Base-by-base conservation (phyloP, 1,140 invertebrate species). In the Aphaenogaster rudis region DNA sequence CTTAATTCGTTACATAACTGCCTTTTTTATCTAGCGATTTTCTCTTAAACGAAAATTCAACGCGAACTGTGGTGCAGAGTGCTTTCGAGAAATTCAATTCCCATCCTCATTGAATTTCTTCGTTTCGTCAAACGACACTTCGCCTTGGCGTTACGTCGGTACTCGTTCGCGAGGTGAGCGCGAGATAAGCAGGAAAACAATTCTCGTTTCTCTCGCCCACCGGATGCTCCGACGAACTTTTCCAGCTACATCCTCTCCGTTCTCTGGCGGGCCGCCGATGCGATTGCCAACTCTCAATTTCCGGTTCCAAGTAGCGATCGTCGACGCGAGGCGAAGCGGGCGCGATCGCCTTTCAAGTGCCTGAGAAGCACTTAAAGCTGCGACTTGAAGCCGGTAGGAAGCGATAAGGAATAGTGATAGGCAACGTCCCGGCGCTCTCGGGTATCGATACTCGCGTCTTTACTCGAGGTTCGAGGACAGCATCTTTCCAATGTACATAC, bases 221-320 rank as follows among this genome's bases (percentile, higher is more conserved):
- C 42, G 80, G 80, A 82, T 82, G 69, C 57, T 61, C 54, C 28
- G 28, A 61, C 80, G 67, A 84, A 84, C 69, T 84, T 76, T 84
- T 84, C 66, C 21, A 84, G 72, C 69, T 76, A 76, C 69, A 50
- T 76, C 74, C 74, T 86, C 74, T 21, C n/a, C 57, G 48, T 64
- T 64, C 15, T 64, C 33, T 17, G 36, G 0, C 48, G 36, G 5
- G 57, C 72, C 21, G 54, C 3, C 72, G 71, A n/a, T 36, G 9
- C 78, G 82, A 90, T 81, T 86, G 76, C 61, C 84, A 36, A 66
- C n/a, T 66, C 76, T 54, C 88, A 90, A 90, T 90, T 90, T 90
- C 88, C 88, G 87, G 87, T 80, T 67, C 17, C 11, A 3, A 71
- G 67, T 42, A 21, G 33, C 3, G 39, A 21, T 11, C 50, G n/a